A percentile compares a stretch with the other conserved stretches of the same genome.
phyloP scores from a whole-genome alignment of 2,797 vertebrate species.

The Chelon labrosus region DNA sequence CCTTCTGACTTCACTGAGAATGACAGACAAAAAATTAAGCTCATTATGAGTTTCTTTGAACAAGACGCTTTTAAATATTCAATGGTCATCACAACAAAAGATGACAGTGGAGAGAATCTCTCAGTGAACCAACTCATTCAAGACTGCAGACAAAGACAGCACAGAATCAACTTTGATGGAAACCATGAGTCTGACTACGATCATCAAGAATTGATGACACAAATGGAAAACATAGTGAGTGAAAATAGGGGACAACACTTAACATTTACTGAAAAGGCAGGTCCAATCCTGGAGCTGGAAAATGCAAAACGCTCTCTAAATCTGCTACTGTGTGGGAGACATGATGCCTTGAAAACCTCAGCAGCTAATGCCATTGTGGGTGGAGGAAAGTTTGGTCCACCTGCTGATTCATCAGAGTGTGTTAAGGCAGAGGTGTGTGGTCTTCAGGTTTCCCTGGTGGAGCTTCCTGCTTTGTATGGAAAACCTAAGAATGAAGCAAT shows the following conservation, averaged over 20 bases:
- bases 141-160: no score
- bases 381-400: neutral
- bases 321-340: slow-evolving; percentile 44
- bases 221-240: slow-evolving; percentile 33
- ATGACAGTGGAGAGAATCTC: neutral
- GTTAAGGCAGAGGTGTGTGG: slow-evolving; percentile 28
- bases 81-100: slow-evolving; percentile 13
- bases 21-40: slow-evolving; percentile 11
- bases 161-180: neutral
- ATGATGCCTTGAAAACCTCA: slow-evolving; percentile 7
- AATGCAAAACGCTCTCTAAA: slow-evolving; percentile 12
- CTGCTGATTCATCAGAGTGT: neutral
- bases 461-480: slow-evolving; percentile 39
- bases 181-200: rapidly evolving
- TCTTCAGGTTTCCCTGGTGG: slow-evolving; percentile 23
- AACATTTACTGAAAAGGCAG: slow-evolving; percentile 6
- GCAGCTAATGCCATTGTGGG: slow-evolving; percentile 17
- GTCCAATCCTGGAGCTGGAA: neutral
- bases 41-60: slow-evolving; percentile 27
- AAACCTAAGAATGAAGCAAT: neutral
- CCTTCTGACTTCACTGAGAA: slow-evolving; percentile 11
- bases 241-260: slow-evolving; percentile 25
- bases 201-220: slow-evolving; percentile 23
- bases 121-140: no score
- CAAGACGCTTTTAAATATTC: slow-evolving; percentile 17